Evolutionary conservation across 2,888 invertebrate genomes (phyloP), one percentile per base, ranked within the genome.

Genomic region (Cataglyphis rosenhaueri): DNA sequence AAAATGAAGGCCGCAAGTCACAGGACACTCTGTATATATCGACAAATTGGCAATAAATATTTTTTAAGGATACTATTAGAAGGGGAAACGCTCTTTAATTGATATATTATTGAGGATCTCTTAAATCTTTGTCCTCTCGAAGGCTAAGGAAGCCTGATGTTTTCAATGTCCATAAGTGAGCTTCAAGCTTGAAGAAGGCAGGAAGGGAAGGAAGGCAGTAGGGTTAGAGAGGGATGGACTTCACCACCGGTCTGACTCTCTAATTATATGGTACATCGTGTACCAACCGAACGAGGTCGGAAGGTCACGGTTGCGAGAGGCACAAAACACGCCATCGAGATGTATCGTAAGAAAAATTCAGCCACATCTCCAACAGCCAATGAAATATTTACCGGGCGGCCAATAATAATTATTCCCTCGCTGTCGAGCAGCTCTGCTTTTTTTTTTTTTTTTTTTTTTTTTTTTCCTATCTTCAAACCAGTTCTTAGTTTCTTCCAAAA

Each of bases 181-280:
- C 76, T 81, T 65, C 83, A 79, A 83, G 86, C 55, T 62, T 85
- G 79, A 89, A 83, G 81, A 76, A 82, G 78, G 12, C 35, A 55
- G 52, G 76, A 57, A 79, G 78, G 48, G 66, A 71, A 57, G 59
- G 86, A 62, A 70, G 62, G 59, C 44, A 59, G 25, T 48, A 35
- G 73, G 71, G 59, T 59, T 44, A 71, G 73, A 79, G 44, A 73
- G 73, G 78, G 86, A 85, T 84, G 89, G 82, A 83, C 85, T 85
- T 88, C 85, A 84, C 85, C 89, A 87, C 81, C 75, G 87, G 87
- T 85, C 88, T 89, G 93, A 93, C 92, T 93, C 92, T 92, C 92
- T 94, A 94, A 94, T 94, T 94, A 94, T 93, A 94, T 92, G 92
- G 92, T 92, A 90, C 90, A 92, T 89, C 90, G 88, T 89, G 90